phyloP scores from a whole-genome alignment of 2,113 vertebrate genomes.

The Salvelinus fontinalis region DNA sequence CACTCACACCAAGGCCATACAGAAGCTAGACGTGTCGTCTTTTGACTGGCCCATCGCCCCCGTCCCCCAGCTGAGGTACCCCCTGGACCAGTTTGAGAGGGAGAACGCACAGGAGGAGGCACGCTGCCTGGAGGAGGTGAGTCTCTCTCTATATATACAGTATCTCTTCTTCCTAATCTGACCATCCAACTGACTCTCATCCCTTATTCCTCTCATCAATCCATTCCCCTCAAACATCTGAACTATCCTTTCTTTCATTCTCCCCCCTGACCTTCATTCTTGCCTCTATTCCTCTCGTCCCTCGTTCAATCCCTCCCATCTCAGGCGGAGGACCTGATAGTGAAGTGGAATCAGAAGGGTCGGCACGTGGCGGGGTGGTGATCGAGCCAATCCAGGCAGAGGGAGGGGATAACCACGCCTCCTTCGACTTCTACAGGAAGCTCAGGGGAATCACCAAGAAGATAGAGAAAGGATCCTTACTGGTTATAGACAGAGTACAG shows the following conservation, averaged over 20 bases:
- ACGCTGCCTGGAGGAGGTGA: slow-evolving; percentile 94
- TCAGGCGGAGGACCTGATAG: slow-evolving; percentile 6
- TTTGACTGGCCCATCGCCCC: slow-evolving; percentile 97
- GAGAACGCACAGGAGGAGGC: slow-evolving; percentile 94
- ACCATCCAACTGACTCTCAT: background rate
- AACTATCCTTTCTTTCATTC: background rate
- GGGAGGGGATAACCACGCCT: slow-evolving; percentile 11
- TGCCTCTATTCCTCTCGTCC: background rate
- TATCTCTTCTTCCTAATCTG: no score
- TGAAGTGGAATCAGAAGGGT: background rate
- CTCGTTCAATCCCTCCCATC: background rate
- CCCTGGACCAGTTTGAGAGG: slow-evolving; percentile 87
- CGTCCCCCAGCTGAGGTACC: slow-evolving; percentile 90
- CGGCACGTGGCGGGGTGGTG: background rate
- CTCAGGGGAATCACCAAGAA: slow-evolving; percentile 4
- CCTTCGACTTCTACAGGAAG: background rate
- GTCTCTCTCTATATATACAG: background rate
- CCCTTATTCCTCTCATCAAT: no score
- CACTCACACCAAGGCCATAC: slow-evolving; percentile 95
- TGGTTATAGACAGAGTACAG: background rate
- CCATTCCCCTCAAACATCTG: no score
- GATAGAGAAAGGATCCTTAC: background rate
- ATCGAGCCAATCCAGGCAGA: slow-evolving; percentile 13
- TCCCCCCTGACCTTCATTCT: background rate
- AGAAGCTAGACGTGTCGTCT: slow-evolving; percentile 93